Evolutionary conservation across 2,113 vertebrate species (phyloP).

Genomic region (Rallus limicola): DNA sequence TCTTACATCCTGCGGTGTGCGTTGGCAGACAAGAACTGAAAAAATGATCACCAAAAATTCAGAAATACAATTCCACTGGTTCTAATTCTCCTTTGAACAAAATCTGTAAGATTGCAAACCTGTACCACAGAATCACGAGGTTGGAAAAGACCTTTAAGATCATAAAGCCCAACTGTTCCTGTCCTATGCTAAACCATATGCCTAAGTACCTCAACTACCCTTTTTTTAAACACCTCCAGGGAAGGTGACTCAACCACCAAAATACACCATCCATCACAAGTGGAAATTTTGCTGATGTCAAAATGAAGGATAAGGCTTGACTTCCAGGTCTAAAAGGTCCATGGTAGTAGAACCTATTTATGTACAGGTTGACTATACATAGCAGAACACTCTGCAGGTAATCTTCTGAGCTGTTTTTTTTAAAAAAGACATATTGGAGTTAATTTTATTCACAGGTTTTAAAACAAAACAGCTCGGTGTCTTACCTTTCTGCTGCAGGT

Average conservation of each 20-base stretch:
- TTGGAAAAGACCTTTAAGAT: too few relatives aligned
- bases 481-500: background rate
- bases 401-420: background rate
- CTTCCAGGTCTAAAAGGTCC: background rate
- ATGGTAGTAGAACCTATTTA: background rate
- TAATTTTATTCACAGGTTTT: background rate
- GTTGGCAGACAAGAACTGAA: background rate
- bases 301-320: background rate
- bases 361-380: background rate
- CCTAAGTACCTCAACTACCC: too few relatives aligned
- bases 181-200: too few relatives aligned
- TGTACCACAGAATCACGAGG: background rate
- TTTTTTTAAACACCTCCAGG: too few relatives aligned
- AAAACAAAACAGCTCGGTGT: background rate
- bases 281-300: background rate
- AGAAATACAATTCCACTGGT: background rate
- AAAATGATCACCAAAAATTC: background rate
- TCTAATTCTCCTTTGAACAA: background rate
- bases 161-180: too few relatives aligned
- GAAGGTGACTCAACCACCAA: background rate
- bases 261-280: background rate
- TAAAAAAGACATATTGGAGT: background rate
- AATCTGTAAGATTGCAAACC: background rate
- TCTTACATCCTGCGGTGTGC: background rate
- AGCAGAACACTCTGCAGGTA: background rate